Percentiles rank a stretch among this genome's conserved stretches.
phyloP scores from a whole-genome alignment of 2,113 vertebrate genomes.

The Hassar affinis region DNA sequence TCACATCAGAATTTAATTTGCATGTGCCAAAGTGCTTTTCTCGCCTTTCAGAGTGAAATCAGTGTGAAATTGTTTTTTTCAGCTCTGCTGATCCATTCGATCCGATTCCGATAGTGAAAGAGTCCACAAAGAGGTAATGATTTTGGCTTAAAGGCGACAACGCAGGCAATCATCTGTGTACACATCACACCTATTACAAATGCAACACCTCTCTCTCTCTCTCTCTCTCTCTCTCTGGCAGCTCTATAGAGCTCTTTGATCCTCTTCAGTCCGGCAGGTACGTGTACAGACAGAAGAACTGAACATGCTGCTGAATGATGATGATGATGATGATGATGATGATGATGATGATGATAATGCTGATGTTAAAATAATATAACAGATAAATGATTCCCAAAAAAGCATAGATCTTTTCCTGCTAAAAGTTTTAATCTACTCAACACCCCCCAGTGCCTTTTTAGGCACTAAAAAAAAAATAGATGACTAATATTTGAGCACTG shows the following conservation, averaged over 20 bases:
- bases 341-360: no score
- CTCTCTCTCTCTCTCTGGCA: conserved; percentile 58
- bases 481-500: background rate
- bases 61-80: conserved; percentile 72
- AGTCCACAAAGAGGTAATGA: conserved; percentile 73
- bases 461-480: background rate
- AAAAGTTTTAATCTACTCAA: background rate
- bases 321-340: no score
- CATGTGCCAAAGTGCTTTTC: conserved; percentile 64
- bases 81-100: conserved; percentile 73
- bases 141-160: conserved; percentile 67
- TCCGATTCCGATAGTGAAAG: conserved; percentile 69
- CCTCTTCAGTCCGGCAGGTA: conserved; percentile 66
- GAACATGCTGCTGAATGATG: conserved; percentile 4
- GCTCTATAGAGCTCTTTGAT: conserved; percentile 62
- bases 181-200: conserved; percentile 68
- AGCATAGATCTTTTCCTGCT: no score
- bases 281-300: background rate
- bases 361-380: no score
- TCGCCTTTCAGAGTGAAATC: conserved; percentile 72
- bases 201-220: conserved; percentile 62
- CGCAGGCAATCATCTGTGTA: conserved; percentile 62
- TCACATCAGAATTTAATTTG: conserved; percentile 69
- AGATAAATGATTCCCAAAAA: no score
- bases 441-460: background rate